A percentile compares a stretch with the other conserved stretches of the same genome.
These are phyloP conservation scores for Salticus scenicus DNA, from an alignment of 2,888 invertebrate species.

Conservation along the genomic window DNA sequence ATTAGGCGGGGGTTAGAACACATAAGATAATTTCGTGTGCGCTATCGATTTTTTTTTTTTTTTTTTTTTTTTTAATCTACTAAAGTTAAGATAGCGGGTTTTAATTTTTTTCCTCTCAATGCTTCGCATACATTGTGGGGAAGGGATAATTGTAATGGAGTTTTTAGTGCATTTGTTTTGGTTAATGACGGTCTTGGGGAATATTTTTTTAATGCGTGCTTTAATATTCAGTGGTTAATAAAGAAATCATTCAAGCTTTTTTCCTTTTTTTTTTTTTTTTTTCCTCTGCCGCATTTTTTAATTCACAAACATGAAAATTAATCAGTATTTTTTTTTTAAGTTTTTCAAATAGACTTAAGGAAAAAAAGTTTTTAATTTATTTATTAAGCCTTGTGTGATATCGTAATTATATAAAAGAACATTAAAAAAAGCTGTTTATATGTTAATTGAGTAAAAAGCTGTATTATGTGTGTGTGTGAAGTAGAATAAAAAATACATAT, in stretches of 20 bases:
- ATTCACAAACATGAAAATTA: not conserved
- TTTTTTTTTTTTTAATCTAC: not conserved
- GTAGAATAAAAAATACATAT: too few species aligned
- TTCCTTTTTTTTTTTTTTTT: not conserved
- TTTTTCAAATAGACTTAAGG: not conserved
- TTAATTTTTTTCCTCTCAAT: too few species aligned
- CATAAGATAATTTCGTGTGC: not conserved
- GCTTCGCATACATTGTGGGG: not conserved
- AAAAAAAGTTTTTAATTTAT: not conserved
- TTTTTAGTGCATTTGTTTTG: conserved; percentile 15
- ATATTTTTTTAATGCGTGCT: not conserved
- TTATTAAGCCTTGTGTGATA: not conserved
- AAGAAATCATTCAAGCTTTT: not conserved
- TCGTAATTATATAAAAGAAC: not conserved
- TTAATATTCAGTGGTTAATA: not conserved
- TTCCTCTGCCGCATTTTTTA: not conserved
- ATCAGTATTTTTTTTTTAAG: not conserved
- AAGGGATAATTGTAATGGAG: conserved; percentile 4
- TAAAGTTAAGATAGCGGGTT: not conserved
- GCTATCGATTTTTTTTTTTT: not conserved
- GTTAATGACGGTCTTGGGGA: not conserved
- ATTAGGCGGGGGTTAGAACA: conserved; percentile 28
- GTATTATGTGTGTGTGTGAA: too few species aligned
- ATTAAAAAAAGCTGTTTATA: not conserved
- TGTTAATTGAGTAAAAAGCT: not conserved